Evolutionary conservation across 2,113 vertebrate species (phyloP).

Genomic region (Plestiodon gilberti): DNA sequence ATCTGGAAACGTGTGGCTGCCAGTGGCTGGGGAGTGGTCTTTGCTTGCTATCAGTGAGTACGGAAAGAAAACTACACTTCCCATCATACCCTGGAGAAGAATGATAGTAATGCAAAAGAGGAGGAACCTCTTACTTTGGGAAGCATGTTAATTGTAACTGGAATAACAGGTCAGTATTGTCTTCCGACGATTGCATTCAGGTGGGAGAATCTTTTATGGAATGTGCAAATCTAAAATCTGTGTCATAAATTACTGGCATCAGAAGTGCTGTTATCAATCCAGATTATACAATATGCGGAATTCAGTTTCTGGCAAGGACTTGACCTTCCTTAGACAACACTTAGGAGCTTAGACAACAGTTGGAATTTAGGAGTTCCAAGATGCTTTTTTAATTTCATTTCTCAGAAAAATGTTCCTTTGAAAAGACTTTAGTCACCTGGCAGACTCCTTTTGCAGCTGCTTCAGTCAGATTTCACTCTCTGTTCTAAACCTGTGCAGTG

Average conservation of each 20-base stretch:
- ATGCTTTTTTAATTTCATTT: neutral
- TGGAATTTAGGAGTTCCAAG: neutral
- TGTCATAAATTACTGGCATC: conserved; percentile 27
- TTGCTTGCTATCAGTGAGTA: neutral
- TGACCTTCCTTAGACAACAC: neutral
- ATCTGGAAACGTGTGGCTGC: conserved; percentile 3
- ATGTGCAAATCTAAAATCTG: neutral
- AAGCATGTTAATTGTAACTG: neutral
- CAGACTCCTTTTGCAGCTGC: neutral
- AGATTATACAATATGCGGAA: conserved; percentile 38
- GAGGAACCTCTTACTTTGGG: neutral
- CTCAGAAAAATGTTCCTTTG: neutral
- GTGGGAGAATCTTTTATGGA: conserved; percentile 30
- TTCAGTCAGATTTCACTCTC: neutral
- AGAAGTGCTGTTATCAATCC: conserved; percentile 29
- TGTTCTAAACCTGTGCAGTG: neutral
- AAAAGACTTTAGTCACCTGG: neutral
- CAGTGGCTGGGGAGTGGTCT: neutral
- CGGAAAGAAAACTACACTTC: neutral
- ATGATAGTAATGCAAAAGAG: neutral
- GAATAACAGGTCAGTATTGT: neutral
- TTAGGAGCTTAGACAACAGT: too few relatives aligned
- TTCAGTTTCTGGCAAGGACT: neutral
- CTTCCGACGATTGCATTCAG: neutral
- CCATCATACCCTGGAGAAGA: accelerated